These are phyloP conservation scores for Stegodyphus mimosarum DNA, from an alignment of 1,140 invertebrate species.

Conservation along the genomic window DNA sequence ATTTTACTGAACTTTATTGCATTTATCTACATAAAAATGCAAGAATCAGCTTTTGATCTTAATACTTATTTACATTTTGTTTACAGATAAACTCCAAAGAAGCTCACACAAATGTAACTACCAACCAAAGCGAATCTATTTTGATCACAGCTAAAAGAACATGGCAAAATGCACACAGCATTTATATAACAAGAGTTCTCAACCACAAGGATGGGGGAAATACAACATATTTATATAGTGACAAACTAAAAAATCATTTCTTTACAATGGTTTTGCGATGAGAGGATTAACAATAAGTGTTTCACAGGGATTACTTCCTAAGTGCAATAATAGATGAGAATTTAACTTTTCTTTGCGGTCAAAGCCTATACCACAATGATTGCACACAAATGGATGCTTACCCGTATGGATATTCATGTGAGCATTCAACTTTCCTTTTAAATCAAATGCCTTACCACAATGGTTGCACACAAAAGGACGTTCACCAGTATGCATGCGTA, in stretches of 20 bases:
- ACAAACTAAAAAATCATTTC: not conserved
- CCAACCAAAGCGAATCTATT: slow-evolving; percentile 58
- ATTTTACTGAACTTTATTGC: slow-evolving; percentile 51
- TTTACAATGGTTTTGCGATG: slow-evolving; percentile 30
- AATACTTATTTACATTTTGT: slow-evolving; percentile 30
- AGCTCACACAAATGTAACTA: slow-evolving; percentile 50
- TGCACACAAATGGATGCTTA: slow-evolving; percentile 70
- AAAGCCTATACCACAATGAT: slow-evolving; percentile 69
- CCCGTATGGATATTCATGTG: slow-evolving; percentile 68
- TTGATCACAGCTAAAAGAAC: slow-evolving; percentile 55
- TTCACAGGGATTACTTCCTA: slow-evolving; percentile 56
- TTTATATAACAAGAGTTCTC: slow-evolving; percentile 45
- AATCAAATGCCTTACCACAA: slow-evolving; percentile 52
- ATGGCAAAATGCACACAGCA: slow-evolving; percentile 44
- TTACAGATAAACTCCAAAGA: slow-evolving; percentile 53
- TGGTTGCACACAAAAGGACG: slow-evolving; percentile 46
- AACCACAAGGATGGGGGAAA: slow-evolving; percentile 34
- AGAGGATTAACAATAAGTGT: slow-evolving; percentile 55
- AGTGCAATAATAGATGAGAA: slow-evolving; percentile 51
- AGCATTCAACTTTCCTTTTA: slow-evolving; percentile 74
- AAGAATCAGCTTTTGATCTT: slow-evolving; percentile 53
- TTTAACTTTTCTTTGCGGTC: slow-evolving; percentile 70
- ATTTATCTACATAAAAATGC: slow-evolving; percentile 56
- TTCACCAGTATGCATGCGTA: slow-evolving; percentile 72
- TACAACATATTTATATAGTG: not conserved